Evolutionary conservation across 1,140 invertebrate genomes (phyloP), one percentile per base, ranked within the genome.

Genomic region (Leptinotarsa undecemlineata): DNA sequence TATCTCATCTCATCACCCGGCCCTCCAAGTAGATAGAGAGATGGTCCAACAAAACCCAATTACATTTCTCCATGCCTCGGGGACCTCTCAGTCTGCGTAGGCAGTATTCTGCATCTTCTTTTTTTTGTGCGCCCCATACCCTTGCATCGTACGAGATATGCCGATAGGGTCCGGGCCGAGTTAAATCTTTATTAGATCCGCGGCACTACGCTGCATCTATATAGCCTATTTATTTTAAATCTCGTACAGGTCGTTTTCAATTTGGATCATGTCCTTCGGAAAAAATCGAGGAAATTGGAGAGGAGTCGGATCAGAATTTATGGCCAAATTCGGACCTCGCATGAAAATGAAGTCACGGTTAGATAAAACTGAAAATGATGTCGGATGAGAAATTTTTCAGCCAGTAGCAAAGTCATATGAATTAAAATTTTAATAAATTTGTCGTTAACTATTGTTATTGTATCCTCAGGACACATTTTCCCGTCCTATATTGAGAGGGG

Each of bases 141-240:
- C 64, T 64, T 73, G 63, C 71, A 64, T 14, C 42, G 51, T 15
- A 23, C 21, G 17, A 51, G 51, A 57, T 57, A 33, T 15, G 13
- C 14, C 26, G 60, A 64, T 42, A 76, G 67, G 66, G 60, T 63
- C 64, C 64, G 57, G 61, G 70, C 71, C 70, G 75, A 73, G 74
- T 78, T 78, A 78, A 75, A 74, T 74, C 74, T 76, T 78, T 78
- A 78, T 78, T 78, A 78, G 75, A 76, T 78, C 74, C 71, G 48
- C 71, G 61, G 42, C 68, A 70, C 62, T 61, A 73, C 57, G 71
- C 75, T 71, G 75, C 75, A 76, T 76, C 75, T 71, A 74, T 76
- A 76, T 76, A 67, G 75, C 68, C 64, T 77, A 77, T 77, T 77
- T 77, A 77, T 77, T 77, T 77, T 77, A 77, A 77, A 77, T 77